Evolutionary conservation across 2,888 invertebrate genomes (phyloP).

Genomic region (Drosophila planitibia): DNA sequence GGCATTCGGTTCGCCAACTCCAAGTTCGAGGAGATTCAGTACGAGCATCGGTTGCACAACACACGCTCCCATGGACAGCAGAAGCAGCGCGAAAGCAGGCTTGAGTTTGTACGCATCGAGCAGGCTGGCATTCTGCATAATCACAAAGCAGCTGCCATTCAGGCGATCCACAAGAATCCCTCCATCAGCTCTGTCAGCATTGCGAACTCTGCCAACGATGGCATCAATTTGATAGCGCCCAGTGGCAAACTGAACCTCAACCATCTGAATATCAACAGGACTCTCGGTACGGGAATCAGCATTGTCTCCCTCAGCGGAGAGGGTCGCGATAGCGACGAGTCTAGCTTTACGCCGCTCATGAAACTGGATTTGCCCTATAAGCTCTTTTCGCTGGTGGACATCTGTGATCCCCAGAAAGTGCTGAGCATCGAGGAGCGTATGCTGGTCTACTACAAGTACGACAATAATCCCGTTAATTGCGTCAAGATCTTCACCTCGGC

Average conservation of each 20-base stretch:
- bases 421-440: slow-evolving; percentile 95
- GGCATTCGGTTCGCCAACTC: slow-evolving; percentile 96
- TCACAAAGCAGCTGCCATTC: slow-evolving; percentile 96
- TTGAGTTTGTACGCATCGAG: slow-evolving; percentile 92
- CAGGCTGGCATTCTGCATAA: slow-evolving; percentile 98
- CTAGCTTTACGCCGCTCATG: slow-evolving; percentile 94
- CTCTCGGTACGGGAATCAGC: slow-evolving; percentile 95
- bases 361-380: slow-evolving; percentile 94
- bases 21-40: slow-evolving; percentile 94
- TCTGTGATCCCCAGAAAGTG: slow-evolving; percentile 97
- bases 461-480: slow-evolving; percentile 97
- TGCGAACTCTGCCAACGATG: slow-evolving; percentile 94
- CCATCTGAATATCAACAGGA: slow-evolving; percentile 91
- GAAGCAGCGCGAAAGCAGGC: slow-evolving; percentile 90
- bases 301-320: slow-evolving; percentile 96
- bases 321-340: slow-evolving; percentile 93
- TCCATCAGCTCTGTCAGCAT: slow-evolving; percentile 92
- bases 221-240: slow-evolving; percentile 96
- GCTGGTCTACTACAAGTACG: slow-evolving; percentile 97
- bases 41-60: slow-evolving; percentile 93
- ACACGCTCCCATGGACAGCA: slow-evolving; percentile 90
- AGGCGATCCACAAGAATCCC: slow-evolving; percentile 95
- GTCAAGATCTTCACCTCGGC: slow-evolving; percentile 97
- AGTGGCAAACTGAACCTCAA: slow-evolving; percentile 92
- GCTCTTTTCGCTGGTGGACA: slow-evolving; percentile 96